These are phyloP conservation scores for Menura novaehollandiae DNA, from an alignment of 2,113 vertebrate genomes.

Conservation along the genomic window DNA sequence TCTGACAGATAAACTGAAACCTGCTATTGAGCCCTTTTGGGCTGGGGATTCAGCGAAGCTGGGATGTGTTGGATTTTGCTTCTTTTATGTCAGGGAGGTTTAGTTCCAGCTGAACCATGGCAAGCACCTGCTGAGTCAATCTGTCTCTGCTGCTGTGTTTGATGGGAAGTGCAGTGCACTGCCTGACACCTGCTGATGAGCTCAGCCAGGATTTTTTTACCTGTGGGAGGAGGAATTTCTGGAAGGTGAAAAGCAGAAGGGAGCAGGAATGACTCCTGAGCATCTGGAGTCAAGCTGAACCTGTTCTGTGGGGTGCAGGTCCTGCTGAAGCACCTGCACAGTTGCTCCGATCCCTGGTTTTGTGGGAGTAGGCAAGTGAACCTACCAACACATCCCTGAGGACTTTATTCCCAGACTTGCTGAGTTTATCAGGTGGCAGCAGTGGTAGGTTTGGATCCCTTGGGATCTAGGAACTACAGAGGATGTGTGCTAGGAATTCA, in stretches of 20 bases:
- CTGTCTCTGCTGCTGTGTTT: neutral
- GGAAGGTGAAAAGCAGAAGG: neutral
- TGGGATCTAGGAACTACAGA: neutral
- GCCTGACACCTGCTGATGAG: constrained; percentile 30
- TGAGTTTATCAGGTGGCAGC: neutral
- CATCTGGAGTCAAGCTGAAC: neutral
- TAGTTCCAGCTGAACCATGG: neutral
- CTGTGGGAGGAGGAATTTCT: constrained; percentile 21
- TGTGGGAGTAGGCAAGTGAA: neutral
- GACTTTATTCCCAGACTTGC: neutral
- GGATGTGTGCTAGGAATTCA: neutral
- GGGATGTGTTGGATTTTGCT: neutral
- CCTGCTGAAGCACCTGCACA: accelerated
- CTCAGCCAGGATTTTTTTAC: neutral
- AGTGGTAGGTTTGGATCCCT: neutral
- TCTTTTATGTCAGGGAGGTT: neutral
- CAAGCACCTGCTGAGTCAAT: constrained; percentile 1
- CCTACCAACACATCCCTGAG: neutral
- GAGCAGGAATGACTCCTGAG: neutral
- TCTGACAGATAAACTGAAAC: neutral
- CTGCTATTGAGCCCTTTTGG: neutral
- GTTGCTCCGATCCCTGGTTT: neutral
- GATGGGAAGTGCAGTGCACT: neutral
- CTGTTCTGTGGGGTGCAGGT: neutral
- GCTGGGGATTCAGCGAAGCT: neutral